phyloP scores from a whole-genome alignment of 1,140 invertebrate species.

The Caerostris darwini region DNA sequence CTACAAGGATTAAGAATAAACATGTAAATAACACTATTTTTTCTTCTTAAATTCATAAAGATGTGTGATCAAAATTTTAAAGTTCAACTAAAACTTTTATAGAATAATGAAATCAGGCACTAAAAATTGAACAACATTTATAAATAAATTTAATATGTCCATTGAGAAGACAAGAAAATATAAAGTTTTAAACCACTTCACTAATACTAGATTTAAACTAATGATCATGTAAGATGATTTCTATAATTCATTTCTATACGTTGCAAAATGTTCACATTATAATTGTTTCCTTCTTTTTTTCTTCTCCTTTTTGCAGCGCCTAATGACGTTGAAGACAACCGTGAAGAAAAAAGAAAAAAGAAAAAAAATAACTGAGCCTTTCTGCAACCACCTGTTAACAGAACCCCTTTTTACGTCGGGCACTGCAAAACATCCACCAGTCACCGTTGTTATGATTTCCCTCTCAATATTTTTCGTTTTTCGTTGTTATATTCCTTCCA shows the following conservation, averaged over 20 bases:
- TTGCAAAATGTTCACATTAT: neutral
- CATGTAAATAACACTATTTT: too few relatives aligned
- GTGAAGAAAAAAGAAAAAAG: slow-evolving; percentile 3
- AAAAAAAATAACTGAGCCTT: slow-evolving; percentile 40
- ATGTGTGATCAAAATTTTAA: too few relatives aligned
- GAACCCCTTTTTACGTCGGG: slow-evolving; percentile 67
- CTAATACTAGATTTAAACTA: too few relatives aligned
- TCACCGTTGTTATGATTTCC: slow-evolving; percentile 61
- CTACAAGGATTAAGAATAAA: too few relatives aligned
- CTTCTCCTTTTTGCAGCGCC: slow-evolving; percentile 44
- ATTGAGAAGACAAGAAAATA: too few relatives aligned
- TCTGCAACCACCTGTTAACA: slow-evolving; percentile 66
- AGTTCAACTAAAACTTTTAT: too few relatives aligned
- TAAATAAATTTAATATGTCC: too few relatives aligned
- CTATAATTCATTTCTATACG: neutral
- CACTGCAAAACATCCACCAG: slow-evolving; percentile 60
- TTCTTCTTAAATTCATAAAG: too few relatives aligned
- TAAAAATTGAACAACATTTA: too few relatives aligned
- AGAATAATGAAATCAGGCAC: too few relatives aligned
- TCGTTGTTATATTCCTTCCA: slow-evolving; percentile 52
- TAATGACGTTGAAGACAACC: slow-evolving; percentile 41
- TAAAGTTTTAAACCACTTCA: too few relatives aligned
- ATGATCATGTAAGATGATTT: too few relatives aligned
- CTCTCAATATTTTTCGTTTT: slow-evolving; percentile 1
- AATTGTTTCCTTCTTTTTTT: neutral